Conservation (phyloP, 2,113 vertebrate genomes). For the Electrona antarctica region DNA sequence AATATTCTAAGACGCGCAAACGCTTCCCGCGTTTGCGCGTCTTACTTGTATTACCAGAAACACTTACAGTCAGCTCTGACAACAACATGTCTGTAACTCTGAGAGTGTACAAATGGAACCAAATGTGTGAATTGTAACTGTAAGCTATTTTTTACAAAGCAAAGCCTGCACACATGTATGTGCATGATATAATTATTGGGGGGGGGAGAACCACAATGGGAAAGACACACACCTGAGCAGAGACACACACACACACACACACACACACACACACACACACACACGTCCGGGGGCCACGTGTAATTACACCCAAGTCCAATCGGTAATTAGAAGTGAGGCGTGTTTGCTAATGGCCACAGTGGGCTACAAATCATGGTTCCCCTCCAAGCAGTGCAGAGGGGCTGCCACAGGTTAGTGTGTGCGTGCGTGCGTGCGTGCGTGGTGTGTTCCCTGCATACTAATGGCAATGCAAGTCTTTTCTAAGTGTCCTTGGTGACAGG, state of each 20-base stretch:
- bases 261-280: not conserved
- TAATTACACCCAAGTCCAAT: slow-evolving; percentile 4
- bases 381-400: slow-evolving; percentile 49
- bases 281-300: not conserved
- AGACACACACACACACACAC: not conserved
- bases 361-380: slow-evolving; percentile 74
- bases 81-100: too few species aligned
- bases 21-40: too few species aligned
- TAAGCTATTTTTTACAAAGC: too few species aligned
- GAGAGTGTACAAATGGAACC: too few species aligned
- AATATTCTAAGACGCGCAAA: too few species aligned
- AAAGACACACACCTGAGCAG: not conserved
- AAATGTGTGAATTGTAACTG: too few species aligned
- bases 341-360: slow-evolving; percentile 68
- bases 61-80: too few species aligned
- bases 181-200: too few species aligned
- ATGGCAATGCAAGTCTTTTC: slow-evolving; percentile 61
- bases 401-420: slow-evolving; percentile 75
- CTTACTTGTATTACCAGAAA: too few species aligned
- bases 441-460: slow-evolving; percentile 42
- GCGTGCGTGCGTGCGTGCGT: not conserved
- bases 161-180: too few species aligned
- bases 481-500: slow-evolving; percentile 57
- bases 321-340: slow-evolving; percentile 76
- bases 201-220: not conserved